phyloP scores from a whole-genome alignment of 2,113 vertebrate genomes.

The Elaphurus davidianus region DNA sequence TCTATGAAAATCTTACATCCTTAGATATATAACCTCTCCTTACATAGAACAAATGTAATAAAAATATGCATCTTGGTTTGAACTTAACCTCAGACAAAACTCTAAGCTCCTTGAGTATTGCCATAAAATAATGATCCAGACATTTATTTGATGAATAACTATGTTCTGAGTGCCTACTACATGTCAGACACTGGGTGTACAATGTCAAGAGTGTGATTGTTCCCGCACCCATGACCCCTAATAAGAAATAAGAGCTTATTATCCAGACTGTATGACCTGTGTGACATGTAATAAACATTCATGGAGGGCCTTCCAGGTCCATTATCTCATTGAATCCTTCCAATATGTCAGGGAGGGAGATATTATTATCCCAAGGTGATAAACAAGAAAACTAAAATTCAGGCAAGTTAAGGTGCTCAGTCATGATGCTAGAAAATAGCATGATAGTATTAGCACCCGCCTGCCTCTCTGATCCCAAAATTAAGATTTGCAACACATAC shows the following conservation, averaged over 20 bases:
- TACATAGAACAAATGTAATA: background rate
- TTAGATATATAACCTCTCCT: background rate
- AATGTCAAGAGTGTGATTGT: background rate
- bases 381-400: background rate
- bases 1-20: background rate
- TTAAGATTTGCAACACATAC: background rate
- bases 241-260: background rate
- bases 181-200: background rate
- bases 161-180: background rate
- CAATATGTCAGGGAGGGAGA: background rate
- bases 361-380: background rate
- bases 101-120: background rate
- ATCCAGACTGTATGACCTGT: background rate
- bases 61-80: background rate
- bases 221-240: background rate
- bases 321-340: background rate
- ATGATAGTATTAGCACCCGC: background rate
- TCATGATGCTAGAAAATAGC: background rate
- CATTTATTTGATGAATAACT: background rate
- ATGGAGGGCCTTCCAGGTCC: background rate
- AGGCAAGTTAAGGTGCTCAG: background rate
- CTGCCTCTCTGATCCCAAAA: background rate
- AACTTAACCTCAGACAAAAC: background rate
- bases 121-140: background rate
- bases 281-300: background rate